Percentiles rank a stretch among this genome's conserved stretches.
Conservation (phyloP, 2,797 vertebrate species). For the Taenioides sp. region DNA sequence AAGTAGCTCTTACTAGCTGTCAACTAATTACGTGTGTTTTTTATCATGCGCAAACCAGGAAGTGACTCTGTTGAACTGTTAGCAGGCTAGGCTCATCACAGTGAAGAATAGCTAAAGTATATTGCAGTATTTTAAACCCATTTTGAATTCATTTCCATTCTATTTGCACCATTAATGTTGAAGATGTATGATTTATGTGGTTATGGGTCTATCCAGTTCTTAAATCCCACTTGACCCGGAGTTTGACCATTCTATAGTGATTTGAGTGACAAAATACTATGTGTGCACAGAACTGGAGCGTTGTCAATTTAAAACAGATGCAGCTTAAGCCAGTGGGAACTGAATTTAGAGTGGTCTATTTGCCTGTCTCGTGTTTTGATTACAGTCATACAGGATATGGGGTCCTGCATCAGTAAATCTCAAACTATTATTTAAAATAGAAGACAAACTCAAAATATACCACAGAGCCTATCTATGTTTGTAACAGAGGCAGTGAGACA, state of each 20-base stretch:
- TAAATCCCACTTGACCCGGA: not conserved
- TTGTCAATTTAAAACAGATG: slow-evolving; percentile 28
- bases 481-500: not conserved
- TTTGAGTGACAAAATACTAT: slow-evolving; percentile 8
- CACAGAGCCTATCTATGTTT: slow-evolving; percentile 9
- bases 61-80: no score
- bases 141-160: not conserved
- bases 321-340: slow-evolving; percentile 20
- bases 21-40: no score
- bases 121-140: not conserved
- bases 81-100: no score
- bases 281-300: slow-evolving; percentile 2
- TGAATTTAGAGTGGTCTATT: slow-evolving; percentile 24
- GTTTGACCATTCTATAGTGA: slow-evolving; percentile 2
- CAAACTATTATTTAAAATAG: slow-evolving; percentile 29
- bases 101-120: no score
- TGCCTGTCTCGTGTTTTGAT: slow-evolving; percentile 43
- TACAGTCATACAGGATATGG: slow-evolving; percentile 26
- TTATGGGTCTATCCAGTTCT: no score
- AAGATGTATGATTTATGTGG: not conserved
- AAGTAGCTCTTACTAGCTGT: no score
- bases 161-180: not conserved
- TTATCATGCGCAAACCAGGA: no score
- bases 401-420: slow-evolving; percentile 32
- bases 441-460: slow-evolving; percentile 7